Conservation (phyloP, 2,113 vertebrate species). For the Hyla sarda region DNA sequence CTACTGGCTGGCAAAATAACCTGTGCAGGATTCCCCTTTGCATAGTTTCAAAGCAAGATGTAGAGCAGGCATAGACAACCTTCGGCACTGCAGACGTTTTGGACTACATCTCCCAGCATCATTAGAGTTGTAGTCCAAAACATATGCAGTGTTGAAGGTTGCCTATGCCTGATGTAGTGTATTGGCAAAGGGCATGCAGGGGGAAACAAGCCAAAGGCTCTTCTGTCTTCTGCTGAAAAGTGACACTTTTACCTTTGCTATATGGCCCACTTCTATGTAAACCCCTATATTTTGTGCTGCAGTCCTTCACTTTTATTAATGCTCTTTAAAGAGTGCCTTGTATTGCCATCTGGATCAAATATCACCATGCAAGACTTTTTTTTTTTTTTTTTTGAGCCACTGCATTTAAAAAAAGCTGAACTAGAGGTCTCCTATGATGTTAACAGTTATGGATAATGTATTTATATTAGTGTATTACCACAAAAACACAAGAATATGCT, state of each 20-base stretch:
- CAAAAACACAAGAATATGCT: not conserved
- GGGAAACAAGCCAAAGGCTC: not conserved
- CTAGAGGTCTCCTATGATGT: not conserved
- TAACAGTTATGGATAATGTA: not conserved
- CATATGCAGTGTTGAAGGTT: no score
- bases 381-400: not conserved
- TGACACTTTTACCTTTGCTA: not conserved
- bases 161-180: no score
- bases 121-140: no score
- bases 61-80: no score
- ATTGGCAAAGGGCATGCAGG: not conserved
- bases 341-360: conserved; percentile 20
- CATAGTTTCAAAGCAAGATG: not conserved
- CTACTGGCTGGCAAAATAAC: no score
- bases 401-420: not conserved
- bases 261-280: not conserved
- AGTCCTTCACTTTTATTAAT: not conserved
- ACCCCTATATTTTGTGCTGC: not conserved
- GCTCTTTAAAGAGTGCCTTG: not conserved
- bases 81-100: no score
- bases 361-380: not conserved
- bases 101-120: no score
- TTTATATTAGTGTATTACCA: not conserved
- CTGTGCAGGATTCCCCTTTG: no score
- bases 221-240: not conserved